Evolutionary conservation across 2,888 invertebrate species (phyloP).

Genomic region (Acanthosepion lycidas): DNA sequence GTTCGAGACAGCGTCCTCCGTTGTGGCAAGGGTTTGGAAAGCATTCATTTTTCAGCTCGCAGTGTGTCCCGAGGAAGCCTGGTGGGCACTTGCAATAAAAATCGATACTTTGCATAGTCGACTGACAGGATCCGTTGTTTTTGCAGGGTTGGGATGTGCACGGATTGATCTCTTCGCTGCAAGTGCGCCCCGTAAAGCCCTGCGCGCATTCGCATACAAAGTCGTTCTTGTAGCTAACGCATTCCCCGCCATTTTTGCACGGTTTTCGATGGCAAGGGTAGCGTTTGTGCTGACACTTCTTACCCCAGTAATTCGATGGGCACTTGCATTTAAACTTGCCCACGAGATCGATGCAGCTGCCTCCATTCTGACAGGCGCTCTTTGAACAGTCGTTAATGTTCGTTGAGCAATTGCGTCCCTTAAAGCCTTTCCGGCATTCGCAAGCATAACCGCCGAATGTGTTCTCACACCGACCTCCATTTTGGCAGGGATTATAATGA

Average conservation of each 20-base stretch:
- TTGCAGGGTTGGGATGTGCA: conserved; percentile 6
- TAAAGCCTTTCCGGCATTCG: not conserved
- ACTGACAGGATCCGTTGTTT: conserved; percentile 14
- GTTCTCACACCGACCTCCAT: conserved; percentile 40
- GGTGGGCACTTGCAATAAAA: not conserved
- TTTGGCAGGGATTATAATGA: not conserved
- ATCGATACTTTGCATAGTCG: not conserved
- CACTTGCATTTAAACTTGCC: conserved; percentile 2
- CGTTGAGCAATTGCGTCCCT: not conserved
- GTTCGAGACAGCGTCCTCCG: conserved; percentile 18
- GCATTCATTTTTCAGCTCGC: conserved; percentile 25
- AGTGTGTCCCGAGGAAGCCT: not conserved
- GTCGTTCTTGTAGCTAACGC: conserved; percentile 21
- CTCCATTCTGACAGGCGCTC: not conserved
- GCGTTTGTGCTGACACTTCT: conserved; percentile 40
- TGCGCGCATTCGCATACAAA: conserved; percentile 11
- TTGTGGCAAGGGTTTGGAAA: conserved; percentile 42
- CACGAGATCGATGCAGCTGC: not conserved
- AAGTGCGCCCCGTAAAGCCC: not conserved
- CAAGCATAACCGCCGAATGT: not conserved
- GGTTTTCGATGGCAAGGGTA: not conserved
- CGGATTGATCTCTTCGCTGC: not conserved
- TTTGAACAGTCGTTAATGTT: conserved; percentile 18
- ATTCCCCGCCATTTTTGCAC: conserved; percentile 42
- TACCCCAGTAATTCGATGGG: conserved; percentile 13